phyloP scores from a whole-genome alignment of 64 coral and sea anemone genomes.

The Montipora sp. region DNA sequence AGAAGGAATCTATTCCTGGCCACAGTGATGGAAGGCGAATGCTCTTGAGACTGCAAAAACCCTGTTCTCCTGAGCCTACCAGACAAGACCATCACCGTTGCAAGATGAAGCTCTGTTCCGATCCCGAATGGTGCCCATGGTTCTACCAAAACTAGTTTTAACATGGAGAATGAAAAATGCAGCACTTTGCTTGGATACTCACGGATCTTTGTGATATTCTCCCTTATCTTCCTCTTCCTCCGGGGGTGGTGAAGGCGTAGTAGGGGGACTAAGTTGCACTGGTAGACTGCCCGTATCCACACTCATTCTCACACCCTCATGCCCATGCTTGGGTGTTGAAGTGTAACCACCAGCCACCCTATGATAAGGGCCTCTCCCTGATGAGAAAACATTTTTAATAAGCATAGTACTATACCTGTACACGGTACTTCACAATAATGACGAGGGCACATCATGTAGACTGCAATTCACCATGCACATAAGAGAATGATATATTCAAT shows the following conservation, averaged over 20 bases:
- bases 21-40: too few species aligned
- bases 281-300: constrained; percentile 50
- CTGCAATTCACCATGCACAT: too few species aligned
- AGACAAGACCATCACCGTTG: too few species aligned
- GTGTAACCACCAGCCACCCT: constrained; percentile 74
- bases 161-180: background rate
- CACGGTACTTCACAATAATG: too few species aligned
- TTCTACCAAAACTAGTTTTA: too few species aligned
- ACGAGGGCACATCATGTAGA: too few species aligned
- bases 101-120: too few species aligned
- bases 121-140: too few species aligned
- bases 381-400: background rate
- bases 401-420: background rate
- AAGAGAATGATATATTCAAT: too few species aligned
- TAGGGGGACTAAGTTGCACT: constrained; percentile 82
- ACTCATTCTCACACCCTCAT: constrained; percentile 51
- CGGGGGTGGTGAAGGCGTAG: constrained; percentile 82
- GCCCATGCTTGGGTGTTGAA: constrained; percentile 90
- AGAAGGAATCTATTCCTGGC: too few species aligned
- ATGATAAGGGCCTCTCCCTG: constrained; percentile 82
- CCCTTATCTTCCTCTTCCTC: constrained; percentile 79
- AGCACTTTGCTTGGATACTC: background rate
- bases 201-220: constrained; percentile 60
- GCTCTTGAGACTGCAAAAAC: too few species aligned
- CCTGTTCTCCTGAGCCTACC: too few species aligned